These are phyloP conservation scores for Sturmia bella DNA, from an alignment of 2,888 invertebrate genomes.

Conservation along the genomic window DNA sequence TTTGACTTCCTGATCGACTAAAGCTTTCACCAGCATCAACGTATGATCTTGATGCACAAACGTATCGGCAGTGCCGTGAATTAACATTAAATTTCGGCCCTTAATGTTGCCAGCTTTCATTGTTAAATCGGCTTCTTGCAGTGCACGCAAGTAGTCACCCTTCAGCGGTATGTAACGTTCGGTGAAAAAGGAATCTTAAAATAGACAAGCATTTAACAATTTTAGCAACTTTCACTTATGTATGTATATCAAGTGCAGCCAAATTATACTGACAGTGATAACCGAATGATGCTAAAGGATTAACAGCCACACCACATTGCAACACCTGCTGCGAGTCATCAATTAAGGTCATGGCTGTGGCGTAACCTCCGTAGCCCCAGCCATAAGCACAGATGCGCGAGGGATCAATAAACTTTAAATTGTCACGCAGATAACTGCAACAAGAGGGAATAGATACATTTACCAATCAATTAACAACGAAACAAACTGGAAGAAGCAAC, in stretches of 20 bases:
- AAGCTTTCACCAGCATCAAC: slow-evolving; percentile 90
- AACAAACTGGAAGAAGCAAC: slow-evolving; percentile 72
- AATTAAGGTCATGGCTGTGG: slow-evolving; percentile 90
- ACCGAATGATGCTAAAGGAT: slow-evolving; percentile 92
- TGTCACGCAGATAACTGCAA: slow-evolving; percentile 88
- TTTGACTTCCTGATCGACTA: slow-evolving; percentile 90
- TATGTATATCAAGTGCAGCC: neutral
- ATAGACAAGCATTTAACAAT: neutral
- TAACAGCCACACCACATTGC: slow-evolving; percentile 92
- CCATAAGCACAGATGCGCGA: slow-evolving; percentile 93
- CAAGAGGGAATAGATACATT: neutral
- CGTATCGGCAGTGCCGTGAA: slow-evolving; percentile 93
- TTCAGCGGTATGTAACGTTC: slow-evolving; percentile 94
- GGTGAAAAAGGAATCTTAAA: slow-evolving; percentile 92
- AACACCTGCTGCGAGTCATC: slow-evolving; percentile 89
- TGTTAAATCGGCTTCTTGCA: slow-evolving; percentile 90
- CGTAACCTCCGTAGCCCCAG: slow-evolving; percentile 93
- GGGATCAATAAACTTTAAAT: slow-evolving; percentile 91
- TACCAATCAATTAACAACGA: neutral
- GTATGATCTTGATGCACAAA: slow-evolving; percentile 94
- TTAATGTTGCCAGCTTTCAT: slow-evolving; percentile 90
- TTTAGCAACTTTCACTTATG: neutral
- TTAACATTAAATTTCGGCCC: slow-evolving; percentile 85
- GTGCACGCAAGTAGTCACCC: slow-evolving; percentile 86
- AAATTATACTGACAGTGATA: slow-evolving; percentile 86